Evolutionary conservation across 1,140 invertebrate species (phyloP), one percentile per base, ranked within the genome.

Genomic region (Zaprionus taronus): DNA sequence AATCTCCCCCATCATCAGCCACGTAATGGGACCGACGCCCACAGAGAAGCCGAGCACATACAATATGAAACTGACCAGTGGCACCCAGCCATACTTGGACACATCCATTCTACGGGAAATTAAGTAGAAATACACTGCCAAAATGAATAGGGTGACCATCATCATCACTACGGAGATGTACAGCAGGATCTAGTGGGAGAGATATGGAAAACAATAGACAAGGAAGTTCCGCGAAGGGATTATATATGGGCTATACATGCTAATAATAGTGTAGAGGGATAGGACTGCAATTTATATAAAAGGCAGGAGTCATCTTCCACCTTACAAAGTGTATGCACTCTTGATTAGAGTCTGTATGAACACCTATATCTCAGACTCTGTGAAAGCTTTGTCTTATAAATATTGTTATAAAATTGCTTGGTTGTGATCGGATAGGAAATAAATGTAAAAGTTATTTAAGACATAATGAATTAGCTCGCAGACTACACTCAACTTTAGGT

Each of bases 1-100:
- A 66, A 97, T 97, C 93, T 98, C 97, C 24, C 97, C 97, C 95
- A 98, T 96, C 95, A 98, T 97, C 9, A 98, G 93, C 97, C 97
- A 98, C 2, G 98, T 97, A 70, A 98, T 96, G 0, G 98, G 97
- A 2, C 98, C 98, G 82, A 96, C 96, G 1, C 98, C 98, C n/a
- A 98, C 91, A 0, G 97, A 97, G 93, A 98, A 99, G 24, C 96
- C 96, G 22, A 97, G 93, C 1, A 98, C 96, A 92, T 97, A 98
- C 9, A 97, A 86, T 15, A 98, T 95, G 58, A 98, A 95, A 86
- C 96, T 96, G 3, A 94, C 93, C 2, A 99, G 93, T 9, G 97
- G 65, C 17, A 67, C 5, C 65, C 65, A 67, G 17, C 38, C 28
- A 17, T 22, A 34, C 4, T 12, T 20, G n/a, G 55, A 58, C 0